Evolutionary conservation across 2,888 invertebrate genomes (phyloP), one percentile per base, ranked within the genome.

Genomic region (Lasioglossum lativentre): DNA sequence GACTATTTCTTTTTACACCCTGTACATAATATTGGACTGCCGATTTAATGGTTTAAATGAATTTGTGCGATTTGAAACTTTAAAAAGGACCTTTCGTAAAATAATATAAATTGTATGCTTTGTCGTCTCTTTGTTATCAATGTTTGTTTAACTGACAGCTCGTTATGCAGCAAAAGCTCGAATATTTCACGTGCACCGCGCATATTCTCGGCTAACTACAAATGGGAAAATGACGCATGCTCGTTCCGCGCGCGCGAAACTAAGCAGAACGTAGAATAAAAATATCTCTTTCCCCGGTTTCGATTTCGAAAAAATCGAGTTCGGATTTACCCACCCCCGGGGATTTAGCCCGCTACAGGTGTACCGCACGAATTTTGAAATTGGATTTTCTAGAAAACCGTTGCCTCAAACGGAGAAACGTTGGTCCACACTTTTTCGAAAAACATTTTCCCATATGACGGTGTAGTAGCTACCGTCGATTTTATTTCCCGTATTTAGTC

Each of bases 231-330:
- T 27, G 63, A 30, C 27, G 16, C 63, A 63, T 6, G 30, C 6
- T 30, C 27, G 27, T 63, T 27, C 30, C 16, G 16, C 16, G 2
- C 6, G 2, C 14, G 30, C 30, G 16, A 30, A 16, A 16, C 27
- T 27, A 27, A 63, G 16, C 27, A 16, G 63, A 63, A 30, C 63
- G 16, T 6, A 6, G 63, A 30, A 63, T 30, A 30, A 63, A 30
- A 63, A 63, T 63, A 63, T 63, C 56, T 63, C 14, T 63, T 30
- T 19, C 5, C 5, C 6, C 16, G 30, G 63, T 30, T 63, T 30
- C 27, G 63, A 63, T 63, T 63, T 63, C 30, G 63, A 63, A 63
- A 59, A 63, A 63, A 63, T 63, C 30, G 30, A 30, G 63, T 63
- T 30, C 34, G 34, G 2, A 34, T 3, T 34, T 34, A n/a, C n/a